Conservation (phyloP, 1,140 invertebrate genomes). For the Condylostylus longicornis region DNA sequence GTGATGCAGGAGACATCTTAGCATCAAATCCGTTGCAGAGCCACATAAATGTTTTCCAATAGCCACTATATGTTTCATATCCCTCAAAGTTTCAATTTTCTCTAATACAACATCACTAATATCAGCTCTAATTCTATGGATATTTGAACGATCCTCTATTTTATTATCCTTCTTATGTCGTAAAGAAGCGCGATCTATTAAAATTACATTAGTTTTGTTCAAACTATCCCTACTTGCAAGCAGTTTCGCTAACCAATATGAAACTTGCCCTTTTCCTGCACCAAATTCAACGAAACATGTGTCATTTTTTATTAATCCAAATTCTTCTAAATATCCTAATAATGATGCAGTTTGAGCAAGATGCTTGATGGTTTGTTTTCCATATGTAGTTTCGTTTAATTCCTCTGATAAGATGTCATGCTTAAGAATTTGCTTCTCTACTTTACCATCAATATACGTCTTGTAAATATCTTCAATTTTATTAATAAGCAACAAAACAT, state of each 20-base stretch:
- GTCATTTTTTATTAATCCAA: conserved; percentile 37
- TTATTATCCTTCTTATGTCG: conserved; percentile 70
- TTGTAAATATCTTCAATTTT: conserved; percentile 35
- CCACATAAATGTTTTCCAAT: conserved; percentile 80
- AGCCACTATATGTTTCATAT: conserved; percentile 42
- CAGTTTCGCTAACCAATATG: conserved; percentile 53
- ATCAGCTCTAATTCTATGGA: conserved; percentile 50
- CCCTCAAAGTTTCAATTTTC: conserved; percentile 37
- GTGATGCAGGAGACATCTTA: conserved; percentile 44
- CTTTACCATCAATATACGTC: conserved; percentile 25
- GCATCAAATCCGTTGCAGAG: conserved; percentile 58
- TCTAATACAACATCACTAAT: conserved; percentile 54
- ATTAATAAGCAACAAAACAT: conserved; percentile 33
- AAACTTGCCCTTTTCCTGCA: conserved; percentile 67
- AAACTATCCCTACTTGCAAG: conserved; percentile 33
- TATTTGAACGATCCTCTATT: conserved; percentile 36
- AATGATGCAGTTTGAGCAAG: conserved; percentile 54
- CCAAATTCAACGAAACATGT: conserved; percentile 73
- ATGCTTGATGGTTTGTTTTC: conserved; percentile 48
- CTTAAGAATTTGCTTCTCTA: conserved; percentile 33
- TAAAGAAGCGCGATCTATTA: conserved; percentile 60
- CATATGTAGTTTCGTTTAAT: conserved; percentile 43
- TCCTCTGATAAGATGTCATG: conserved; percentile 39
- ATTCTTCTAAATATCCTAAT: conserved; percentile 42
- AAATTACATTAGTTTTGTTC: conserved; percentile 44